Conservation (phyloP, 2,113 vertebrate species). For the Xenopus tropicalis region DNA sequence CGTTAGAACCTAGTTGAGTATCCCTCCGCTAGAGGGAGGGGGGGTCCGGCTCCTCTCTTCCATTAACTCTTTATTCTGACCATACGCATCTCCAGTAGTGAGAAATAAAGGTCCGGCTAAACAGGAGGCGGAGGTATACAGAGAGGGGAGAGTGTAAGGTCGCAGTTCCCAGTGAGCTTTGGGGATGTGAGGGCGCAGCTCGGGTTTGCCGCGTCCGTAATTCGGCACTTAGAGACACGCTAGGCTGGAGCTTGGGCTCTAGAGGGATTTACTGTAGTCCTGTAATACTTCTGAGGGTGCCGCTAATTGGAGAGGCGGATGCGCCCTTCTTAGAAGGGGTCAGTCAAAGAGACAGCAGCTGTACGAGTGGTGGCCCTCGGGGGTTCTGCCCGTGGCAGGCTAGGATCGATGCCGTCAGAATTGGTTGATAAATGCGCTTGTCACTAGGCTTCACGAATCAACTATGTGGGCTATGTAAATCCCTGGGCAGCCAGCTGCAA, state of each 20-base stretch:
- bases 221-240: neutral
- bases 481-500: neutral
- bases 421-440: slow-evolving; percentile 34
- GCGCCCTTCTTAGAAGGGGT: slow-evolving; percentile 30
- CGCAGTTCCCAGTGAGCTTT: neutral
- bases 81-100: neutral
- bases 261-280: neutral
- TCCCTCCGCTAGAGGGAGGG: slow-evolving; percentile 76
- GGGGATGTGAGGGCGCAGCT: slow-evolving; percentile 20
- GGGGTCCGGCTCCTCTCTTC: slow-evolving; percentile 26
- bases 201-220: neutral
- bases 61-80: slow-evolving; percentile 18
- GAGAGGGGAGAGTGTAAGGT: slow-evolving; percentile 25
- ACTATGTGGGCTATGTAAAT: neutral
- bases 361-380: slow-evolving; percentile 8
- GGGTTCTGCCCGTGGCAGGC: slow-evolving; percentile 11
- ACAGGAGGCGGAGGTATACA: slow-evolving; percentile 47
- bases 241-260: neutral
- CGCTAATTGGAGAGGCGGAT: neutral
- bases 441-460: neutral
- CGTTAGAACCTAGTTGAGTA: slow-evolving; percentile 73
- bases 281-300: neutral
- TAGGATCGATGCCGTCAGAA: slow-evolving; percentile 33
- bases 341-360: neutral
- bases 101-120: slow-evolving; percentile 9